Evolutionary conservation across 2,888 invertebrate species (phyloP).

Genomic region (Drosophila siamana): DNA sequence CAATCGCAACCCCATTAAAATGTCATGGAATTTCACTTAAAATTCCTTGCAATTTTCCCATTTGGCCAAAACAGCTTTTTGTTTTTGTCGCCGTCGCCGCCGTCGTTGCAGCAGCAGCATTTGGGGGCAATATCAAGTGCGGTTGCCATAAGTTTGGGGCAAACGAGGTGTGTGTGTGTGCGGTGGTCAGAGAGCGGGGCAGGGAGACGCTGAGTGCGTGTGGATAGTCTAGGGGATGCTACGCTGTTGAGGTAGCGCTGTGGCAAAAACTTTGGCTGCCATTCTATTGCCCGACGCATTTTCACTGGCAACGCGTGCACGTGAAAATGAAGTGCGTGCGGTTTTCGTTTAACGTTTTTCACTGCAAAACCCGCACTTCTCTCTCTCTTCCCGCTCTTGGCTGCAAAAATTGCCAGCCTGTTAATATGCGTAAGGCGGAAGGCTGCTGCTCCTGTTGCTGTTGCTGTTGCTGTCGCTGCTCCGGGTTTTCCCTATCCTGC

Average conservation of each 20-base stretch:
- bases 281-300: slow-evolving; percentile 72
- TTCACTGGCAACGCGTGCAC: slow-evolving; percentile 61
- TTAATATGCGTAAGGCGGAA: slow-evolving; percentile 69
- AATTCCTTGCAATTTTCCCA: slow-evolving; percentile 64
- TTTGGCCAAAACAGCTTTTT: slow-evolving; percentile 64
- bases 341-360: slow-evolving; percentile 56
- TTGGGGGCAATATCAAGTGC: slow-evolving; percentile 36
- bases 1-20: slow-evolving; percentile 73
- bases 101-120: slow-evolving; percentile 10
- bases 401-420: slow-evolving; percentile 59
- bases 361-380: slow-evolving; percentile 15
- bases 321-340: slow-evolving; percentile 70
- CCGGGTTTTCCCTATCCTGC: slow-evolving; percentile 1
- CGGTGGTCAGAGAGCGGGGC: no score
- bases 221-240: background rate
- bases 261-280: slow-evolving; percentile 68
- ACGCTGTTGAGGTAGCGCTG: slow-evolving; percentile 34
- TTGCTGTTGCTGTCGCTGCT: no score
- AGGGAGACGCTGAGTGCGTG: no score
- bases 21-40: slow-evolving; percentile 80
- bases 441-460: slow-evolving; percentile 6
- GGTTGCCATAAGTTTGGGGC: slow-evolving; percentile 14
- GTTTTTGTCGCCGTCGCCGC: slow-evolving; percentile 34
- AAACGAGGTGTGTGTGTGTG: background rate
- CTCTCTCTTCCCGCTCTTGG: background rate